phyloP scores from a whole-genome alignment of 2,797 vertebrate genomes.

The Schizopygopsis malacanthus region DNA sequence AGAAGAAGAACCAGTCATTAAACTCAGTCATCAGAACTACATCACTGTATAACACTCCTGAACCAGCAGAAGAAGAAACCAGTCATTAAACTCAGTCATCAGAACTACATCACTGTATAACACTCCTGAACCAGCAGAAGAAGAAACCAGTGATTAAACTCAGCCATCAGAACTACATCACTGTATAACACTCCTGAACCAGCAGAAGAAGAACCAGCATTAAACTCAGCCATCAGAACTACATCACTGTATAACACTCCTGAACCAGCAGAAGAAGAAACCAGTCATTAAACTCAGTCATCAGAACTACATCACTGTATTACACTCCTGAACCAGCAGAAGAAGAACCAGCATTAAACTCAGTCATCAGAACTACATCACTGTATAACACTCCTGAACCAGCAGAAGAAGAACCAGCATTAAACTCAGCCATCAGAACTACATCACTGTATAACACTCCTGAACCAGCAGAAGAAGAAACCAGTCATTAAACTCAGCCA shows the following conservation, averaged over 20 bases:
- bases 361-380: no score
- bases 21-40: no score
- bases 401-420: neutral
- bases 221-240: neutral
- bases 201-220: no score
- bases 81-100: neutral
- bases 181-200: no score
- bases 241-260: slow-evolving; percentile 58
- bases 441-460: slow-evolving; percentile 58
- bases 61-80: neutral
- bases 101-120: no score
- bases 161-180: no score
- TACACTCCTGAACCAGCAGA: slow-evolving; percentile 69
- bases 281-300: neutral
- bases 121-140: slow-evolving; percentile 69
- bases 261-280: slow-evolving; percentile 61
- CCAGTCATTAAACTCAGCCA: neutral
- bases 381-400: slow-evolving; percentile 69
- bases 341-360: neutral
- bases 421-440: neutral
- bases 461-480: slow-evolving; percentile 61
- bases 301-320: no score
- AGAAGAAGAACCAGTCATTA: neutral
- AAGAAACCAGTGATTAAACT: neutral
- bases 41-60: slow-evolving; percentile 67